Percentiles rank a stretch among this genome's conserved stretches.
Conservation (phyloP, 2,888 invertebrate genomes). For the Agrochola lota region DNA sequence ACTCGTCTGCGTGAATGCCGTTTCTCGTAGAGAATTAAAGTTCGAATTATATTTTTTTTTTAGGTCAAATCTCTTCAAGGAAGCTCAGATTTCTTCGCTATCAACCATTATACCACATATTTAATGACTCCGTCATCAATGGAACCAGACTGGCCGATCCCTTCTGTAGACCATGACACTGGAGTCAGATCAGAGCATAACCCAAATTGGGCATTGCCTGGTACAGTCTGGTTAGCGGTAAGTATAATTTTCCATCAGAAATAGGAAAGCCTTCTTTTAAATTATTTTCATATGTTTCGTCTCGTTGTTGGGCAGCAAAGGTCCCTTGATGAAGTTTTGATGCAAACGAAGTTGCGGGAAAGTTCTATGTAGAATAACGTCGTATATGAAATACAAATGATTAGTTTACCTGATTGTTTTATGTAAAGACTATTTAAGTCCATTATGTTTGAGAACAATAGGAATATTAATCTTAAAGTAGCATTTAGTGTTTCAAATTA, state of each 20-base stretch:
- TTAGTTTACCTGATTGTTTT: background rate
- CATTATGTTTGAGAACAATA: background rate
- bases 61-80: constrained; percentile 81
- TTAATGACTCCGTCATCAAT: constrained; percentile 80
- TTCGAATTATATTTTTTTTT: background rate
- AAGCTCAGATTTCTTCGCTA: constrained; percentile 90
- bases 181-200: constrained; percentile 79
- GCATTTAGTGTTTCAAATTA: background rate
- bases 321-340: background rate
- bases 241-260: constrained; percentile 40
- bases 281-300: background rate
- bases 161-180: constrained; percentile 82
- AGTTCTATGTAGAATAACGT: background rate
- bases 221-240: constrained; percentile 84
- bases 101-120: constrained; percentile 90
- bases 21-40: background rate
- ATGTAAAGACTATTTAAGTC: background rate
- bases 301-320: background rate
- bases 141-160: constrained; percentile 76
- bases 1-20: background rate
- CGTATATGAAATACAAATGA: background rate
- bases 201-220: constrained; percentile 82
- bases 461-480: background rate
- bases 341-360: background rate
- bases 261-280: background rate